These are phyloP conservation scores for Antedon mediterranea DNA, from an alignment of 53 echinoderm and acorn worm genomes.

Conservation along the genomic window DNA sequence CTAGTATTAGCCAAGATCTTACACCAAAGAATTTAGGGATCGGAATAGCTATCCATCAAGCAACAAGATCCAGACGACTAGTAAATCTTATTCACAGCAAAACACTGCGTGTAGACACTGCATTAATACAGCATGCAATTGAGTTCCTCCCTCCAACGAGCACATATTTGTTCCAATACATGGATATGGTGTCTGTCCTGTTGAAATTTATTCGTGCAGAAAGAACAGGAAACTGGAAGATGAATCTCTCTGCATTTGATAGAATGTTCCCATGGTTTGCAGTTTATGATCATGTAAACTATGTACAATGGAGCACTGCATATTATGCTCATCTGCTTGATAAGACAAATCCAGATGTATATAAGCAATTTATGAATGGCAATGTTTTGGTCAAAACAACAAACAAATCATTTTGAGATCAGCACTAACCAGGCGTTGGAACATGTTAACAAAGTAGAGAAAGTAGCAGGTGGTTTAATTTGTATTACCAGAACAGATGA, in stretches of 20 bases:
- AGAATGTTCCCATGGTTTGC: neutral
- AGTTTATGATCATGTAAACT: neutral
- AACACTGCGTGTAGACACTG: constrained; percentile 7
- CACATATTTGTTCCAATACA: neutral
- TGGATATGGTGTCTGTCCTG: neutral
- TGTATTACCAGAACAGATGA: constrained; percentile 4
- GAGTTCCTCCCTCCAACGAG: constrained; percentile 8
- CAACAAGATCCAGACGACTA: constrained; percentile 10
- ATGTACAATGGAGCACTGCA: neutral
- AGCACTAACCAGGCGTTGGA: constrained; percentile 11
- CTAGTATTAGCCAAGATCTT: constrained; percentile 6
- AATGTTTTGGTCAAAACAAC: constrained; percentile 12
- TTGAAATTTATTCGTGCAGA: neutral
- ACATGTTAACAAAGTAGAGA: neutral
- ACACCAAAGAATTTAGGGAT: neutral
- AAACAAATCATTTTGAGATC: constrained; percentile 5
- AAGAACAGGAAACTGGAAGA: neutral
- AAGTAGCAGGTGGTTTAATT: constrained; percentile 7
- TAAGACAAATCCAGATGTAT: neutral
- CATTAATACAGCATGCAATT: constrained; percentile 7
- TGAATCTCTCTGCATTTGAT: neutral
- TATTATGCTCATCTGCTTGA: neutral
- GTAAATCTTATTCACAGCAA: constrained; percentile 14
- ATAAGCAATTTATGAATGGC: neutral
- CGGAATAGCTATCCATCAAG: constrained; percentile 10